These are phyloP conservation scores for Cololabis saira DNA, from an alignment of 2,113 vertebrate species.

Conservation along the genomic window DNA sequence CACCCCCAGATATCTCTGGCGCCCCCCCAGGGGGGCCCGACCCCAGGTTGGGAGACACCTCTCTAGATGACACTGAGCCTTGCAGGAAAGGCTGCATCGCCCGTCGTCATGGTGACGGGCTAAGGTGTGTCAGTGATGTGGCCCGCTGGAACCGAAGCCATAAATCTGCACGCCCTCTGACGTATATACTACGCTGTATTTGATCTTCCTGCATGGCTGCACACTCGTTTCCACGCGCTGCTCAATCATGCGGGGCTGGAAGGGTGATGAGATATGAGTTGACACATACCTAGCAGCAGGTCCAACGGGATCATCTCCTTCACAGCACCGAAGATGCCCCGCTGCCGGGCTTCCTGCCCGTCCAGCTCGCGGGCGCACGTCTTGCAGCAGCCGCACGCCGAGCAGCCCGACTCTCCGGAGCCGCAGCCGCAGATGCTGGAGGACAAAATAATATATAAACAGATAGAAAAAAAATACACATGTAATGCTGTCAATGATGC, in stretches of 20 bases:
- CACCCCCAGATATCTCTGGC: too few species aligned
- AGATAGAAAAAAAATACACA: slow-evolving; percentile 1
- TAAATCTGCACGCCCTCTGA: too few species aligned
- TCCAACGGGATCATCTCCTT: slow-evolving; percentile 99
- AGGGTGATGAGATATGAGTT: background rate
- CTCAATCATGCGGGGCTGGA: background rate
- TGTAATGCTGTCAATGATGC: background rate
- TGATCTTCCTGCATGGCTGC: background rate
- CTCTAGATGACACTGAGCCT: too few species aligned
- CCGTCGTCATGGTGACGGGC: too few species aligned
- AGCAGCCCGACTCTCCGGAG: slow-evolving; percentile 97
- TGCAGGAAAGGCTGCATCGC: too few species aligned
- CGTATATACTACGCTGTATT: too few species aligned
- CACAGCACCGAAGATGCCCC: slow-evolving; percentile 98
- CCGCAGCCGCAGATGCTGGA: slow-evolving; percentile 97
- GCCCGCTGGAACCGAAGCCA: too few species aligned
- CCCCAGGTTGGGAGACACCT: too few species aligned
- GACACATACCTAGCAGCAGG: slow-evolving; percentile 89
- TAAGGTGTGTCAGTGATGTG: too few species aligned
- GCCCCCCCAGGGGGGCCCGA: too few species aligned
- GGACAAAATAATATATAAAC: slow-evolving; percentile 10
- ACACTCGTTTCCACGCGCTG: background rate
- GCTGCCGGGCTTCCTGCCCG: slow-evolving; percentile 95
- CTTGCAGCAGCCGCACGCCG: slow-evolving; percentile 97
- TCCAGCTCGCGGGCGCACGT: slow-evolving; percentile 97